Percentiles rank a stretch among this genome's conserved stretches.
Conservation (phyloP, 2,888 invertebrate species). For the Caenorhabditis doughertyi region DNA sequence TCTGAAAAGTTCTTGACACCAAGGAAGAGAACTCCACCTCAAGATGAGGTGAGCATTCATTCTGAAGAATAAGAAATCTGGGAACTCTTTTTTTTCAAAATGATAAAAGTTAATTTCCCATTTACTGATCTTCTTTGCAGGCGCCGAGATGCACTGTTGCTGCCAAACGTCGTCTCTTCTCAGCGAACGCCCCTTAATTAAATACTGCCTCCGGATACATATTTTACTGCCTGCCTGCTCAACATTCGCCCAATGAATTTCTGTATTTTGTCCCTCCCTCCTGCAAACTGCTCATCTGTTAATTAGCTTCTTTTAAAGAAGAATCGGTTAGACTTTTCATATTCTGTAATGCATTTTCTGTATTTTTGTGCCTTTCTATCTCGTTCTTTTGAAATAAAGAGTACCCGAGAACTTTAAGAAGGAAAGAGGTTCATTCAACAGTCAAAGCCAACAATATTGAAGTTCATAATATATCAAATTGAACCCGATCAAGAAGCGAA, state of each 20-base stretch:
- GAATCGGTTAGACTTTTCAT: constrained; percentile 38
- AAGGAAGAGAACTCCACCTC: constrained; percentile 27
- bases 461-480: background rate
- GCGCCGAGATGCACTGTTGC: constrained; percentile 3
- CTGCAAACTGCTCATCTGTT: constrained; percentile 2
- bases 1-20: constrained; percentile 37
- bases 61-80: background rate
- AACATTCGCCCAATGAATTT: constrained; percentile 24
- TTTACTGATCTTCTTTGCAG: background rate
- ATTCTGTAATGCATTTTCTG: constrained; percentile 17
- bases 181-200: background rate
- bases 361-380: constrained; percentile 15
- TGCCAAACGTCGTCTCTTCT: constrained; percentile 30
- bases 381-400: background rate
- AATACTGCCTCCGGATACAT: background rate
- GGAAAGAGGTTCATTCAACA: constrained; percentile 21
- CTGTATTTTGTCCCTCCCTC: background rate
- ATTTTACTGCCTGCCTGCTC: constrained; percentile 31
- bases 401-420: background rate
- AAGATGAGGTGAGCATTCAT: background rate
- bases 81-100: background rate
- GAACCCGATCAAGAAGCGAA: background rate
- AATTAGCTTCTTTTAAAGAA: constrained; percentile 51
- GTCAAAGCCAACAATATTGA: background rate
- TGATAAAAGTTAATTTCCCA: background rate